Percentiles rank a stretch among this genome's conserved stretches.
Evolutionary conservation across 2,797 vertebrate genomes (phyloP).

Genomic region (Furcifer pardalis): DNA sequence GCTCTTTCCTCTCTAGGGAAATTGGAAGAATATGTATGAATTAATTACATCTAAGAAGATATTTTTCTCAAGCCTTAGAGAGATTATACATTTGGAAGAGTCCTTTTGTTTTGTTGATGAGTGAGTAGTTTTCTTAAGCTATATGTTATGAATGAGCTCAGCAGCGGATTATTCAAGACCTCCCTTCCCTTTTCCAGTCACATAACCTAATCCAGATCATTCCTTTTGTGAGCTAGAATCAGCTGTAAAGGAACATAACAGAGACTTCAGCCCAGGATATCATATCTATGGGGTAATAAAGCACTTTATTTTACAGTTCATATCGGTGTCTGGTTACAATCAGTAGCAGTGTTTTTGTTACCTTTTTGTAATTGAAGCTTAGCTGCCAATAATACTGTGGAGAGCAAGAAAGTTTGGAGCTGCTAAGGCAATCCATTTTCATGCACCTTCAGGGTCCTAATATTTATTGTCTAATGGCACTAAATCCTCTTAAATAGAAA

Average conservation of each 20-base stretch:
- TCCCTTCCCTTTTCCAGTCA: neutral
- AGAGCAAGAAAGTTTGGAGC: constrained; percentile 53
- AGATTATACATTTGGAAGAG: neutral
- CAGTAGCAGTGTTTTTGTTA: constrained; percentile 50
- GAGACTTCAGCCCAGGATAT: neutral
- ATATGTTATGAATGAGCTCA: neutral
- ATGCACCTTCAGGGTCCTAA: constrained; percentile 55
- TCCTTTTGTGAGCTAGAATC: accelerated
- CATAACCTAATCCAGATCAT: neutral
- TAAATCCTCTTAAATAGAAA: constrained; percentile 69
- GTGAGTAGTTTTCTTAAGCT: neutral
- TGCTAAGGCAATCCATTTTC: constrained; percentile 47
- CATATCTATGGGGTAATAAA: neutral
- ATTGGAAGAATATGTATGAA: neutral
- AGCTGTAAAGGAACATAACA: neutral
- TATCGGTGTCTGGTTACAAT: constrained; percentile 7
- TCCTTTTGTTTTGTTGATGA: neutral
- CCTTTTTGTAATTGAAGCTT: constrained; percentile 57
- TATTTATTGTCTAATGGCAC: constrained; percentile 62
- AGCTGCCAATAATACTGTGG: constrained; percentile 56
- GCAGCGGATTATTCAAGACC: neutral
- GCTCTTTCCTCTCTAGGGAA: neutral
- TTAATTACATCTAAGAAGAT: neutral
- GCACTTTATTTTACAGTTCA: neutral
- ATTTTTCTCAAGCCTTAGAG: neutral